A percentile compares a stretch with the other conserved stretches of the same genome.
Conservation (phyloP, 2,113 vertebrate genomes). For the Podiceps cristatus region DNA sequence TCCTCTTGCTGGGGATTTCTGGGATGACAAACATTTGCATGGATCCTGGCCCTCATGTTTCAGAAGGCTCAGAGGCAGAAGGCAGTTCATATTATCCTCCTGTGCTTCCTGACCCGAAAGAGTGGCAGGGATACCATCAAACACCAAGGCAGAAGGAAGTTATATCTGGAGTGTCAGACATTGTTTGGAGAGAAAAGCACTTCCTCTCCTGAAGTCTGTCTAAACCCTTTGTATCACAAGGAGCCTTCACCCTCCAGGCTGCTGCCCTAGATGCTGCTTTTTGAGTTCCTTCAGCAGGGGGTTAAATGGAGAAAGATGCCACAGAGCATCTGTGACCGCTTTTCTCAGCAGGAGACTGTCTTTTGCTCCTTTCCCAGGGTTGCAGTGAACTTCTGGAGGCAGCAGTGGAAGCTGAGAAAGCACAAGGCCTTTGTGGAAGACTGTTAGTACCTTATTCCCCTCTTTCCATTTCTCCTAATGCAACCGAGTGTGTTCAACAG, state of each 20-base stretch:
- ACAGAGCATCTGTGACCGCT: not conserved
- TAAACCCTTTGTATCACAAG: not conserved
- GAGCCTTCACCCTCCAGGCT: not conserved
- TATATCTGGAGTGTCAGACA: not conserved
- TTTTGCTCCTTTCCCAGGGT: not conserved
- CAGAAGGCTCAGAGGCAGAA: not conserved
- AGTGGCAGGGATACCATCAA: not conserved
- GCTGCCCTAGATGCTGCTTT: not conserved
- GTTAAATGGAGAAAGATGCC: not conserved
- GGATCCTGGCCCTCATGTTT: not conserved
- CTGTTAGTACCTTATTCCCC: not conserved
- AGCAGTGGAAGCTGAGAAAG: not conserved
- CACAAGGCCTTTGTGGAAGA: not conserved
- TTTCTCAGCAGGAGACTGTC: not conserved
- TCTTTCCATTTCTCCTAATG: not conserved
- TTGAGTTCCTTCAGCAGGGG: not conserved
- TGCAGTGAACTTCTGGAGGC: not conserved
- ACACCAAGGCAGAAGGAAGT: not conserved
- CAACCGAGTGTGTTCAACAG: not conserved
- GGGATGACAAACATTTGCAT: not conserved
- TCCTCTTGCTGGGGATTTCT: not conserved
- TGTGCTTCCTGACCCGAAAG: not conserved
- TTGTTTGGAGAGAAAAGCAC: not conserved
- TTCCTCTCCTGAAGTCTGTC: not conserved
- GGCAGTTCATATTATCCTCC: not conserved